Percentiles rank a stretch among this genome's conserved stretches.
These are phyloP conservation scores for Mongoloraphidia duomilia DNA, from an alignment of 2,888 invertebrate genomes.

Conservation along the genomic window DNA sequence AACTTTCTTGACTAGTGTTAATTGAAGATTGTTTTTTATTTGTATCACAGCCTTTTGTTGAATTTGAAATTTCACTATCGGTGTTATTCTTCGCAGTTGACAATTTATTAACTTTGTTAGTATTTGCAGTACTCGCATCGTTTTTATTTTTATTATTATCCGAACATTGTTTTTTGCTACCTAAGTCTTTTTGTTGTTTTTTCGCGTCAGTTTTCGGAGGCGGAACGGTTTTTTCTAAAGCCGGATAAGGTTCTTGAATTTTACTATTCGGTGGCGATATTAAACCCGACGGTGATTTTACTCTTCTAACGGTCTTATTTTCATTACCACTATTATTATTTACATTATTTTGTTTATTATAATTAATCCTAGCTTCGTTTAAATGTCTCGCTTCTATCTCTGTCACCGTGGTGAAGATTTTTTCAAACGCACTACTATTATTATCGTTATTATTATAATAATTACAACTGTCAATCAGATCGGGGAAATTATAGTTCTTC, in stretches of 20 bases:
- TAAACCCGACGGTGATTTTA: conserved; percentile 25
- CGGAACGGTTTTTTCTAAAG: conserved; percentile 27
- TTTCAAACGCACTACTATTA: not conserved
- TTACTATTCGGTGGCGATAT: conserved; percentile 22
- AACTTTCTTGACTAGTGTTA: conserved; percentile 6
- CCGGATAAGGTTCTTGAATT: conserved; percentile 28
- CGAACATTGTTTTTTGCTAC: not conserved
- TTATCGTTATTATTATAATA: conserved; percentile 22
- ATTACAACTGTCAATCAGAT: conserved; percentile 38
- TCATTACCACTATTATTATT: not conserved
- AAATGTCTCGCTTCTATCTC: conserved; percentile 6
- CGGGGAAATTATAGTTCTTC: conserved; percentile 34
- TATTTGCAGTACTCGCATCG: conserved; percentile 21
- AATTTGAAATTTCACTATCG: not conserved
- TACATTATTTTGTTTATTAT: conserved; percentile 3
- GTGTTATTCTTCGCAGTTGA: not conserved
- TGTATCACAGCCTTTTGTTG: conserved; percentile 7
- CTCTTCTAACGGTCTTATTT: conserved; percentile 8
- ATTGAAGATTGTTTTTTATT: conserved; percentile 5
- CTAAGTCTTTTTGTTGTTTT: not conserved
- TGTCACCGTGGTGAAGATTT: conserved; percentile 4
- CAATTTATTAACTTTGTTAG: conserved; percentile 9
- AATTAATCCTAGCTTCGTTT: conserved; percentile 8
- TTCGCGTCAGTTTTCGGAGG: not conserved
- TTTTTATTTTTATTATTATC: conserved; percentile 16